Percentiles rank a stretch among this genome's conserved stretches.
phyloP scores from a whole-genome alignment of 1,140 invertebrate genomes.

The Belonocnema kinseyi region DNA sequence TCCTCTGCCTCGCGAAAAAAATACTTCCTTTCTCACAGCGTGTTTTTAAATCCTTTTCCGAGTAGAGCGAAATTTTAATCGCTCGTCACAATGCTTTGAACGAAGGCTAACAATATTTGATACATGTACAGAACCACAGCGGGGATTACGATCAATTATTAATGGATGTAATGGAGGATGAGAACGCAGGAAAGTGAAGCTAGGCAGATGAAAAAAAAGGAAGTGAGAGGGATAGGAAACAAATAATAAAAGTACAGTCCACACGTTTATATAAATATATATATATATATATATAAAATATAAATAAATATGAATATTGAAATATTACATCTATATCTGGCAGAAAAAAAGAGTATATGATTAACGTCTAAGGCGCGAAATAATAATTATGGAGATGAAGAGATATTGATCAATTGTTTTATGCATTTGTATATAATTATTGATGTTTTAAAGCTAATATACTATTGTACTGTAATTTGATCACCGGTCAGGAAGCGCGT shows the following conservation, averaged over 20 bases:
- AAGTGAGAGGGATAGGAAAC: conserved; percentile 54
- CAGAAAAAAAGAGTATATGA: conserved; percentile 65
- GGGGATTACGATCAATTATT: conserved; percentile 68
- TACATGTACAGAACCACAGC: conserved; percentile 35
- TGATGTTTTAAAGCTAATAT: conserved; percentile 66
- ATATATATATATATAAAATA: conserved; percentile 57
- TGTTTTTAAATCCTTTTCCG: conserved; percentile 27
- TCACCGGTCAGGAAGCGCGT: conserved; percentile 56
- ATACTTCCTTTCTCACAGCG: conserved; percentile 21
- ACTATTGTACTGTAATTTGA: conserved; percentile 64
- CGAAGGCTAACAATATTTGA: conserved; percentile 19
- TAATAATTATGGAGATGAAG: conserved; percentile 54
- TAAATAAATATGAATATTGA: conserved; percentile 64
- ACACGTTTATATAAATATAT: conserved; percentile 69
- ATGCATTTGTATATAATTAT: conserved; percentile 70
- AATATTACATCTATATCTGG: conserved; percentile 67
- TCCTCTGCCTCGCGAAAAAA: conserved; percentile 38
- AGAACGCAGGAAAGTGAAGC: conserved; percentile 37
- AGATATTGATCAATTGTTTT: conserved; percentile 64
- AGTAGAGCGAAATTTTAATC: neutral
- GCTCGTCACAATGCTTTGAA: neutral
- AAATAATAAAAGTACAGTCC: conserved; percentile 68
- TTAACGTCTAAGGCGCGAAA: conserved; percentile 62
- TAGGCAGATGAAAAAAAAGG: conserved; percentile 47
- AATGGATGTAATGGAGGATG: conserved; percentile 40